Base-by-base conservation (phyloP, 2,888 invertebrate genomes). In the Hyposoter dolosus region DNA sequence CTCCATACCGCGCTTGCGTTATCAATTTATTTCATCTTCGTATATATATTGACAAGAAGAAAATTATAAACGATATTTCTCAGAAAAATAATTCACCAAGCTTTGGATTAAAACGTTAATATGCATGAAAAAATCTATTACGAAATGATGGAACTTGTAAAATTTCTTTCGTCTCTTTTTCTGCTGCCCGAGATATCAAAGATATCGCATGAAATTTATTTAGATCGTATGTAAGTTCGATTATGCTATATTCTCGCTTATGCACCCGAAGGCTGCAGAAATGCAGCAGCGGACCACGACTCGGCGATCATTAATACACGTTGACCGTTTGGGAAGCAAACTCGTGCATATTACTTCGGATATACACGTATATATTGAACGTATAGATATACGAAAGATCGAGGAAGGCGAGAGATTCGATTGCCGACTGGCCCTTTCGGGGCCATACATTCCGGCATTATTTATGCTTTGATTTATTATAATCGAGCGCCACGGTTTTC, bases 401-500 rank as follows among this genome's bases (percentile, higher is more conserved):
- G 79, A 76, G 83, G 81, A 85, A 81, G 75, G 84, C 76, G 87
- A 80, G 75, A 79, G 79, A 91, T 92, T 90, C 92, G 93, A 93
- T 93, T 90, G 92, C 92, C 90, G 89, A 79, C 82, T 85, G 87
- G 83, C 87, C 82, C 85, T 87, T 85, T 88, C 86, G 89, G 88
- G 90, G 89, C 90, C 90, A 92, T 91, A 91, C 92, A 91, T 92
- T 91, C 93, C 90, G 92, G 91, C 91, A 92, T 94, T 94, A 94
- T 94, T 94, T 94, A 93, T 93, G 91, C 91, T 89, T 93, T 93
- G 93, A 94, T 94, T 94, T 94, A 94, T 94, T 93, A 93, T 93
- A 93, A 94, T 94, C 93, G 93, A 94, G 92, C 90, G 90, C 90
- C 90, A 89, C 89, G 89, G 88, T 89, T 92, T 79, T 76, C 79